A percentile compares a stretch with the other conserved stretches of the same genome.
These are phyloP conservation scores for Junonia oenone DNA, from an alignment of 2,888 invertebrate genomes.

Conservation along the genomic window DNA sequence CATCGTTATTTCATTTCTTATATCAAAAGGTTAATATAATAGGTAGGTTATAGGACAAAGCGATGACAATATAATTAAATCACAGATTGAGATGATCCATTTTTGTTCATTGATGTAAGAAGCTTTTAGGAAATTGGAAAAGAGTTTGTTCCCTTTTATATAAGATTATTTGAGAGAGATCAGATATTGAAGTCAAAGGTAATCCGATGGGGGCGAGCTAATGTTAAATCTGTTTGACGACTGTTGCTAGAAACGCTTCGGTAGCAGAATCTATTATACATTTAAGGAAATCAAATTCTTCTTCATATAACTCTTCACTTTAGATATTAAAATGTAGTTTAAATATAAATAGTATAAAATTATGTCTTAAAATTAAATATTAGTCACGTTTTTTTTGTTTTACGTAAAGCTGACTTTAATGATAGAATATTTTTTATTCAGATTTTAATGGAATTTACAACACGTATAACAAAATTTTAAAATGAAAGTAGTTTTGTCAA, in stretches of 20 bases:
- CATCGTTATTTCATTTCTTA: neutral
- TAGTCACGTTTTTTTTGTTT: too few species aligned
- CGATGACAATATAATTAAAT: constrained; percentile 12
- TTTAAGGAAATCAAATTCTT: neutral
- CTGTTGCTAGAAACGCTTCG: neutral
- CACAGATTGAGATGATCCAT: constrained; percentile 15
- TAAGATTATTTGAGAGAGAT: constrained; percentile 17
- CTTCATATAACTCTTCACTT: neutral
- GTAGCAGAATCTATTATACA: neutral
- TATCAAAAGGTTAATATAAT: neutral
- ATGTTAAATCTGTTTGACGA: neutral
- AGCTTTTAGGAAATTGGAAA: constrained; percentile 21
- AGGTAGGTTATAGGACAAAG: neutral
- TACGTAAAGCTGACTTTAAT: too few species aligned
- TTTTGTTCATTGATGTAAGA: constrained; percentile 21
- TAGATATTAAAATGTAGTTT: too few species aligned
- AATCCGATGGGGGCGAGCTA: constrained; percentile 5
- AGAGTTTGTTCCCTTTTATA: constrained; percentile 20
- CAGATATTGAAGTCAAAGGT: constrained; percentile 11
- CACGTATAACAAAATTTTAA: too few species aligned
- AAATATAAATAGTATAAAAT: too few species aligned
- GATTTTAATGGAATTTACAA: too few species aligned
- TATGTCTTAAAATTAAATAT: too few species aligned
- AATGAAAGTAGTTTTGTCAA: too few species aligned
- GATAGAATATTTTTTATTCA: too few species aligned